These are phyloP conservation scores for Anolis carolinensis DNA, from an alignment of 2,113 vertebrate species.

Conservation along the genomic window DNA sequence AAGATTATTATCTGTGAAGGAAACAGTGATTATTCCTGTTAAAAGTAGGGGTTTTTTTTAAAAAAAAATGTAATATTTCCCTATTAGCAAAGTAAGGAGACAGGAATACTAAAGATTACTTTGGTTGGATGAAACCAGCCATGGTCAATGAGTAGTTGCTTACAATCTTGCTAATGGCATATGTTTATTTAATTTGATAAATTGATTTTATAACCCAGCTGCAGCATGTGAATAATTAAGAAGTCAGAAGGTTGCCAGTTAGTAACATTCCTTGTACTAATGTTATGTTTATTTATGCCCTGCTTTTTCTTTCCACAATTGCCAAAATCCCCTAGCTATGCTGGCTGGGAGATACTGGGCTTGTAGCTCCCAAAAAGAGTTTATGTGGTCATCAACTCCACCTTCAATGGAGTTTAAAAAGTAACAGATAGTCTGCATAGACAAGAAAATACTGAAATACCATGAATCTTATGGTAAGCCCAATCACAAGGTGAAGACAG, in stretches of 20 bases:
- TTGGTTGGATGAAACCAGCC: not conserved
- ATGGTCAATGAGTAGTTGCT: not conserved
- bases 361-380: not conserved
- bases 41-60: not conserved
- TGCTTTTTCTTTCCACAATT: not conserved
- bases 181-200: conserved; percentile 10
- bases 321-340: not conserved
- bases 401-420: not conserved
- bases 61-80: not conserved
- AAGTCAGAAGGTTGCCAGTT: not conserved
- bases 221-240: not conserved
- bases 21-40: not conserved
- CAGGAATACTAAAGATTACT: not conserved
- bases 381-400: not conserved
- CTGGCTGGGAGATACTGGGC: not conserved
- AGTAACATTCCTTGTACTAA: not conserved
- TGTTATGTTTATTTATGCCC: no score
- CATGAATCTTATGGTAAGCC: no score
- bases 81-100: not conserved
- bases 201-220: conserved; percentile 1
- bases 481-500: no score
- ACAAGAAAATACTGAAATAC: no score
- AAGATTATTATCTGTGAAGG: not conserved
- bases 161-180: not conserved
- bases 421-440: no score